Evolutionary conservation across 2,888 invertebrate species (phyloP), one percentile per base, ranked within the genome.

Genomic region (Mayetiola destructor): DNA sequence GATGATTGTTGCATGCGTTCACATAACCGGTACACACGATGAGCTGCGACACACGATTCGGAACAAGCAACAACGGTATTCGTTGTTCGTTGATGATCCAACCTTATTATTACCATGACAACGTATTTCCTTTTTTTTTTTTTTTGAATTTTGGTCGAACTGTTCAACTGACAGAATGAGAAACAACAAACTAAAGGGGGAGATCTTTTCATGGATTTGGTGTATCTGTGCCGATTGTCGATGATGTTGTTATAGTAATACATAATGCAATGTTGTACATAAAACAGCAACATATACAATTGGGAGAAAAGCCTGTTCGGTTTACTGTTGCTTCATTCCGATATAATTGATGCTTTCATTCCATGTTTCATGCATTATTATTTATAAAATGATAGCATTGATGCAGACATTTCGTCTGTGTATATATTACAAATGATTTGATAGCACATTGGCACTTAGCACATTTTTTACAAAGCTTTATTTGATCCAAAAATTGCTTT

Each of bases 71-170:
- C 48, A 48, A 27, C 48, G 48, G 27, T n/a, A 48, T 48, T 27
- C 48, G 48, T 27, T 9, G 48, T 27, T 48, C 27, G 48, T 27
- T 27, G 27, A 48, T 48, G 48, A 48, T 48, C 48, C 48, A 48
- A 48, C 48, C 48, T 48, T 48, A 48, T 48, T 48, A 48, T 48
- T 48, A 27, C 48, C 48, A 48, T 48, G 48, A 48, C 48, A 48
- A 48, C 48, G 48, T 48, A 27, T 48, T 48, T 27, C 48, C 48
- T 48, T 48, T 48, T 48, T 48, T 27, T 23, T 27, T 23, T 23
- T 39, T n/a, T 48, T 48, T 16, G n/a, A n/a, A n/a, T n/a, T n/a
- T n/a, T n/a, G n/a, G n/a, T n/a, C n/a, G n/a, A n/a, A n/a, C n/a
- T n/a, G n/a, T n/a, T n/a, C n/a, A n/a, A n/a, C 6, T 12, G 42